phyloP scores from a whole-genome alignment of 2,888 invertebrate genomes.

The Linyphia triangularis region DNA sequence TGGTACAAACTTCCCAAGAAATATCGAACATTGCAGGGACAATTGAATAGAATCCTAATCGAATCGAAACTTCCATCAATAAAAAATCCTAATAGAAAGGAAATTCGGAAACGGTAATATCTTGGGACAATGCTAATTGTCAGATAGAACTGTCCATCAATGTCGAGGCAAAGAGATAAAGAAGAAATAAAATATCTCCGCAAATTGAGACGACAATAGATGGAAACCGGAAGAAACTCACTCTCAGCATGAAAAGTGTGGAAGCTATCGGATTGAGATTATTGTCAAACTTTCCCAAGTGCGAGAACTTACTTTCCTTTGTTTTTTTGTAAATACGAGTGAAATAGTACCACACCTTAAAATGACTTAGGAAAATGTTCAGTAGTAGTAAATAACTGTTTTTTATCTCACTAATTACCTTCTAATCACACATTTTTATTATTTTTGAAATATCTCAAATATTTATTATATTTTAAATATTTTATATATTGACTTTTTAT shows the following conservation, averaged over 20 bases:
- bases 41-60: background rate
- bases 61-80: background rate
- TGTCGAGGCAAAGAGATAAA: background rate
- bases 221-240: background rate
- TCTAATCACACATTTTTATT: no score
- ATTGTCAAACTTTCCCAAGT: background rate
- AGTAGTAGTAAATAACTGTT: no score
- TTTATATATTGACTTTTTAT: no score
- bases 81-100: background rate
- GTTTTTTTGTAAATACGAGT: background rate
- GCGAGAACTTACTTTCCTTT: background rate
- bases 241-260: background rate
- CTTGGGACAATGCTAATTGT: background rate
- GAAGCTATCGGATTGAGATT: background rate
- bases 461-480: no score
- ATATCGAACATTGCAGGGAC: background rate
- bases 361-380: no score
- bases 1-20: no score
- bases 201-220: conserved; percentile 19
- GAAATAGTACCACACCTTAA: no score
- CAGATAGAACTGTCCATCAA: background rate
- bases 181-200: background rate
- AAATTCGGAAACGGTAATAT: background rate
- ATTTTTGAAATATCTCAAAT: no score
- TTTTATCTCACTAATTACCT: no score